phyloP scores from a whole-genome alignment of 2,113 vertebrate genomes.

The Dipodomys ordii region DNA sequence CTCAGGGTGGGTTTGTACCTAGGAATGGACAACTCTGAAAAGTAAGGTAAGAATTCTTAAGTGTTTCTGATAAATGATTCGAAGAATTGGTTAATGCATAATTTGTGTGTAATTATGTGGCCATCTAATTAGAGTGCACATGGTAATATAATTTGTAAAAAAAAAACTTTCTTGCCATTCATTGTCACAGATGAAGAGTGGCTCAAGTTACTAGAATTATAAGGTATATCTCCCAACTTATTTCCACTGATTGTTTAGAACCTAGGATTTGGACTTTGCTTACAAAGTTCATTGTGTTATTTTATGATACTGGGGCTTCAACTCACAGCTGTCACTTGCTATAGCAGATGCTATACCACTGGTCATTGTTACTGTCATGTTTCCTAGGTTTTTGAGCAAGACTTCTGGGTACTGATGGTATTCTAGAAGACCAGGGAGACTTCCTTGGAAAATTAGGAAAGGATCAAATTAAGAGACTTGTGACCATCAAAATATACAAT shows the following conservation, averaged over 20 bases:
- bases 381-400: neutral
- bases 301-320: neutral
- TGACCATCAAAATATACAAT: neutral
- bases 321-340: too few species aligned
- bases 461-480: neutral
- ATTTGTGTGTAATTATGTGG: neutral
- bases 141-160: neutral
- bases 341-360: too few species aligned
- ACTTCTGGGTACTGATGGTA: neutral
- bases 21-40: neutral
- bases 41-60: neutral
- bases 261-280: constrained; percentile 5
- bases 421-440: neutral
- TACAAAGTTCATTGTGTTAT: neutral
- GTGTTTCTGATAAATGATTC: neutral
- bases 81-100: neutral
- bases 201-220: neutral
- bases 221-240: neutral
- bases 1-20: neutral
- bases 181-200: neutral
- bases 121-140: neutral
- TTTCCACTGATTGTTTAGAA: constrained; percentile 38
- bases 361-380: neutral
- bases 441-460: constrained; percentile 12
- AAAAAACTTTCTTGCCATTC: neutral